Conservation (phyloP, 1,140 invertebrate species). For the Caenorhabditis elegans region WBcel235 BX284603.4:8970001-8970500, state of each 20-base stretch:
- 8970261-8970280: slow-evolving; percentile 92
- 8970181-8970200: slow-evolving; percentile 88
- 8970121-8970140: slow-evolving; percentile 96
- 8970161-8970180: slow-evolving; percentile 82
- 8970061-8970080: slow-evolving; percentile 93
- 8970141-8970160: slow-evolving; percentile 94
- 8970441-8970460: slow-evolving; percentile 83
- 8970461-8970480: slow-evolving; percentile 75
- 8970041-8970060: slow-evolving; percentile 96
- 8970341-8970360: slow-evolving; percentile 46
- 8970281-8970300: slow-evolving; percentile 76
- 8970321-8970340: slow-evolving; percentile 96
- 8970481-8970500: slow-evolving; percentile 99
- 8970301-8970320: slow-evolving; percentile 77
- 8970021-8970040: slow-evolving; percentile 87
- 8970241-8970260: slow-evolving; percentile 79
- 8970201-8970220: slow-evolving; percentile 99
- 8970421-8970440: slow-evolving; percentile 42
- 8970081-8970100: slow-evolving; percentile 96
- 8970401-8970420: slow-evolving; percentile 36
- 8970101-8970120: slow-evolving; percentile 96
- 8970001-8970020: slow-evolving; percentile 94
- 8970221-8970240: slow-evolving; percentile 91
- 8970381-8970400: slow-evolving; percentile 40
- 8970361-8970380: background rate